Base-by-base conservation (phyloP, 30 jellyfish, hydroid and myxozoan species). In the Pseudorhiza aurosa region DNA sequence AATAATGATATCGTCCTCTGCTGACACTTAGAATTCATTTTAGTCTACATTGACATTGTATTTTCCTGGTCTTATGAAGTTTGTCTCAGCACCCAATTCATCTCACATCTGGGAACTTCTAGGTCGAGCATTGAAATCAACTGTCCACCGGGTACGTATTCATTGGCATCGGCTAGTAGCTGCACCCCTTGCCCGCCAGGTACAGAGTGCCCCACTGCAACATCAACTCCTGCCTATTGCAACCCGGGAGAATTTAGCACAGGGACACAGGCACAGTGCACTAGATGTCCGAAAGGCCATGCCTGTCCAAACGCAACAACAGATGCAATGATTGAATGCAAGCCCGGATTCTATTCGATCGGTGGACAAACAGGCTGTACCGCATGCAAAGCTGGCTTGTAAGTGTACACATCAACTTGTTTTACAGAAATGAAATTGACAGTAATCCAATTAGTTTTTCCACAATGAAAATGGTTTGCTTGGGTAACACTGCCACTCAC, bases 371-470 rank as follows among this genome's bases (percentile, higher is more conserved):
- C 80, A 42, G 44, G n/a, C 2, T 92, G 98, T 65, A 77, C 96
- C 21, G 77, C 98, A 8, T 92, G 98, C 72, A 56, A 78, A 24
- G 97, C 98, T 26, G 98, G 98, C 78, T 75, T 28, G 98, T 92
- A 82, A 57, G 96, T 76, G 36, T 17, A 10, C n/a, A n/a, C n/a
- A n/a, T n/a, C n/a, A n/a, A n/a, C n/a, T n/a, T n/a, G n/a, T n/a
- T n/a, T n/a, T n/a, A n/a, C n/a, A n/a, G n/a, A n/a, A n/a, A n/a
- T n/a, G n/a, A n/a, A n/a, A n/a, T n/a, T n/a, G n/a, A n/a, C n/a
- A n/a, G n/a, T n/a, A n/a, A n/a, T n/a, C n/a, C n/a, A n/a, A n/a
- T n/a, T n/a, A n/a, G n/a, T n/a, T n/a, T n/a, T n/a, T n/a, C n/a
- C n/a, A n/a, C n/a, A n/a, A 47, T 25, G 24, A 47, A 0, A 17